These are phyloP conservation scores for Tortrix viridana DNA, from an alignment of 2,888 invertebrate species.

Conservation along the genomic window DNA sequence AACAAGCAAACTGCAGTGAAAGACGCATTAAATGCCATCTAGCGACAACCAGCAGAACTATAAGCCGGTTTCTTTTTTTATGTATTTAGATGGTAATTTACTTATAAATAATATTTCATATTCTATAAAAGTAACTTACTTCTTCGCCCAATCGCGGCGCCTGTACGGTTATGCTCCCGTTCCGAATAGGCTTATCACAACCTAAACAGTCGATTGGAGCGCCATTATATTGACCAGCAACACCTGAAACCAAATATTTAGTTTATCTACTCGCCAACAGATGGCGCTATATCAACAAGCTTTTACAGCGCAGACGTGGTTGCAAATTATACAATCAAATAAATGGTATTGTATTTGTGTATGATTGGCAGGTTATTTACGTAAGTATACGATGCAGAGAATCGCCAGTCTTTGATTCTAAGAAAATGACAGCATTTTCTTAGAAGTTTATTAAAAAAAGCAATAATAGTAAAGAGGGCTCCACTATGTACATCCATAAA, in stretches of 20 bases:
- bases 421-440: too few species aligned
- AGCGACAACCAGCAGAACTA: slow-evolving; percentile 44
- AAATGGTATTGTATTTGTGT: too few species aligned
- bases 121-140: slow-evolving; percentile 61
- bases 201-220: slow-evolving; percentile 89
- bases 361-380: too few species aligned
- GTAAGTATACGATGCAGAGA: too few species aligned
- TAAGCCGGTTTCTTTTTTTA: not conserved
- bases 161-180: slow-evolving; percentile 92
- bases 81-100: too few species aligned
- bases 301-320: not conserved
- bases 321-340: too few species aligned
- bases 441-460: not conserved
- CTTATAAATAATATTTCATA: too few species aligned
- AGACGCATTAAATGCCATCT: slow-evolving; percentile 49
- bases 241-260: slow-evolving; percentile 66
- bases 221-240: slow-evolving; percentile 86
- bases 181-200: slow-evolving; percentile 91
- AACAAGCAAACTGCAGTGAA: not conserved
- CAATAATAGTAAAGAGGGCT: too few species aligned
- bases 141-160: slow-evolving; percentile 92
- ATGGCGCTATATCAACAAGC: slow-evolving; percentile 48
- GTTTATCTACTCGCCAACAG: slow-evolving; percentile 51
- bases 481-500: not conserved
- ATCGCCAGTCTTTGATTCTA: too few species aligned